Percentiles rank a stretch among this genome's conserved stretches.
These are phyloP conservation scores for Monarcha castaneiventris DNA, from an alignment of 2,113 vertebrate species.

Conservation along the genomic window DNA sequence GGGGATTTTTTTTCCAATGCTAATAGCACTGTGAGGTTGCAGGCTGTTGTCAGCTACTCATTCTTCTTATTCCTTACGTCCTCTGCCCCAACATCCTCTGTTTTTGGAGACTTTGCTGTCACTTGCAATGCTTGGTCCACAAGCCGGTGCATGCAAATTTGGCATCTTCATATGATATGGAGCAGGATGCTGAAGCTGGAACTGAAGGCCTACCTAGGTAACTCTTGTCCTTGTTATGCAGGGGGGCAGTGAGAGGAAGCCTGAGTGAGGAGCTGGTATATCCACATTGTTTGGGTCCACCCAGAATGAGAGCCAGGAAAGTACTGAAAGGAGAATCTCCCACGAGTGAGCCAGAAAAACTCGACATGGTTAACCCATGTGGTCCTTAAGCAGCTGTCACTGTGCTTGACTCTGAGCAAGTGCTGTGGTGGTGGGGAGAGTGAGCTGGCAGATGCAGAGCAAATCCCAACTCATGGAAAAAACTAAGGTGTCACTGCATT, in stretches of 20 bases:
- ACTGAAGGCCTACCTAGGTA: neutral
- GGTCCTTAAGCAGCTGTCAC: neutral
- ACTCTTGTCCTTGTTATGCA: neutral
- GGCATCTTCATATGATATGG: neutral
- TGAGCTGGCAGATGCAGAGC: neutral
- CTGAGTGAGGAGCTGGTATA: neutral
- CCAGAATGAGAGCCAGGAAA: neutral
- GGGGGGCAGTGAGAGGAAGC: neutral
- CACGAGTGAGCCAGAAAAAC: neutral
- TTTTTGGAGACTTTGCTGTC: neutral
- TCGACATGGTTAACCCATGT: accelerated
- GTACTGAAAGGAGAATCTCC: neutral
- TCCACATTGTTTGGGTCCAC: neutral
- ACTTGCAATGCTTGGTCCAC: neutral
- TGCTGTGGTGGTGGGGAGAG: neutral
- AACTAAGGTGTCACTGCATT: neutral
- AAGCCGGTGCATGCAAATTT: neutral
- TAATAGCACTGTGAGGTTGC: neutral
- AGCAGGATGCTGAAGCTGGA: neutral
- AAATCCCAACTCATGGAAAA: neutral
- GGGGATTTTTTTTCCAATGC: neutral
- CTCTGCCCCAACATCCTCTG: neutral
- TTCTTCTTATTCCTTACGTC: neutral
- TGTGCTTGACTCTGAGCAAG: neutral
- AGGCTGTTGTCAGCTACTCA: neutral